phyloP scores from a whole-genome alignment of 2,797 vertebrate species.

The Pipistrellus nathusii region DNA sequence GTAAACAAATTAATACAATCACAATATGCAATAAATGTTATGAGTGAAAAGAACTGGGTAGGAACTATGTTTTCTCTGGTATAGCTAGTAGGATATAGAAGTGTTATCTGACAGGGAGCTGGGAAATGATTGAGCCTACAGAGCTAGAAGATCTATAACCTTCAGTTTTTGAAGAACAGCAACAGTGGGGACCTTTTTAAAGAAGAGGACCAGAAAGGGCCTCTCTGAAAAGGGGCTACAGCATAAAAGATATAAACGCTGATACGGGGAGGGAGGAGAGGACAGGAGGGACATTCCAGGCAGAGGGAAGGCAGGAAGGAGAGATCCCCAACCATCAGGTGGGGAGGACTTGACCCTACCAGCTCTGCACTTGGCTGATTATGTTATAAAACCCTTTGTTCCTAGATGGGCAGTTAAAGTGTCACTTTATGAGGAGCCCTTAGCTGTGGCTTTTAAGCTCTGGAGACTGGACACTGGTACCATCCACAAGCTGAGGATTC shows the following conservation, averaged over 20 bases:
- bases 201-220: neutral
- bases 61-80: neutral
- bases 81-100: neutral
- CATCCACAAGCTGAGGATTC: neutral
- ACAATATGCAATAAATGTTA: neutral
- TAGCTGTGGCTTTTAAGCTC: neutral
- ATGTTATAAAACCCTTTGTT: neutral
- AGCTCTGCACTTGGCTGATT: neutral
- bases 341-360: accelerated
- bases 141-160: neutral
- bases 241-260: neutral
- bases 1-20: slow-evolving; percentile 5
- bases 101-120: neutral
- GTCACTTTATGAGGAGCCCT: neutral
- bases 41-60: neutral
- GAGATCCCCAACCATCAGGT: neutral
- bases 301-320: neutral
- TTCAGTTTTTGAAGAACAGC: slow-evolving; percentile 12
- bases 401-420: neutral
- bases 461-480: neutral
- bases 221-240: neutral
- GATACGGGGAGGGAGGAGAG: neutral
- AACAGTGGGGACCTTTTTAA: neutral
- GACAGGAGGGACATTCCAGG: neutral
- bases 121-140: neutral